Conservation (phyloP, 2,113 vertebrate genomes). For the Heteronetta atricapilla region DNA sequence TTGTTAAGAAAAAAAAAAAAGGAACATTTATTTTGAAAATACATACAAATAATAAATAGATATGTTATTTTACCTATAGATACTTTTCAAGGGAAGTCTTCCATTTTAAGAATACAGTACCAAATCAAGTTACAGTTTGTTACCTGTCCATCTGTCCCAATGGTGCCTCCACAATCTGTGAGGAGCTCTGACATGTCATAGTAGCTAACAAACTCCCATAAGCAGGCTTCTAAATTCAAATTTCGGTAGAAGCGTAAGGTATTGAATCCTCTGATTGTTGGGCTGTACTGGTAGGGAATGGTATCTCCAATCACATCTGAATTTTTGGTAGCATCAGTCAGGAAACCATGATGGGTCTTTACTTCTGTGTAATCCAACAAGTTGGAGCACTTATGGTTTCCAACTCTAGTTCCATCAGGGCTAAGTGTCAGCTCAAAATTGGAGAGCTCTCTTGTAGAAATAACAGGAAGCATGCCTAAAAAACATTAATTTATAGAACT, state of each 20-base stretch:
- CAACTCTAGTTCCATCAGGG: conserved; percentile 89
- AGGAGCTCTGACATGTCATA: conserved; percentile 96
- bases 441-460: conserved; percentile 91
- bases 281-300: conserved; percentile 87
- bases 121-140: neutral
- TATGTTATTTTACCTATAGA: neutral
- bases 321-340: conserved; percentile 81
- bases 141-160: conserved; percentile 92
- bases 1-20: neutral
- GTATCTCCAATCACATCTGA: conserved; percentile 82
- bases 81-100: neutral
- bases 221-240: conserved; percentile 91
- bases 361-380: conserved; percentile 89
- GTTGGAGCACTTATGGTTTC: conserved; percentile 95
- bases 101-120: neutral
- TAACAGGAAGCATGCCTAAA: conserved; percentile 90
- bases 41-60: neutral
- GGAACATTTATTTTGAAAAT: neutral
- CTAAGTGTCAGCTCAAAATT: conserved; percentile 94
- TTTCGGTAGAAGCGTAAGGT: conserved; percentile 91
- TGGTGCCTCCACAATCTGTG: conserved; percentile 89
- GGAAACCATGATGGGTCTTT: conserved; percentile 88
- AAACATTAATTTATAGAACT: neutral
- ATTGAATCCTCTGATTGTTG: conserved; percentile 78
- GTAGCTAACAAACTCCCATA: conserved; percentile 94